These are phyloP conservation scores for Drosophila repletoides DNA, from an alignment of 1,140 invertebrate genomes.

Conservation along the genomic window DNA sequence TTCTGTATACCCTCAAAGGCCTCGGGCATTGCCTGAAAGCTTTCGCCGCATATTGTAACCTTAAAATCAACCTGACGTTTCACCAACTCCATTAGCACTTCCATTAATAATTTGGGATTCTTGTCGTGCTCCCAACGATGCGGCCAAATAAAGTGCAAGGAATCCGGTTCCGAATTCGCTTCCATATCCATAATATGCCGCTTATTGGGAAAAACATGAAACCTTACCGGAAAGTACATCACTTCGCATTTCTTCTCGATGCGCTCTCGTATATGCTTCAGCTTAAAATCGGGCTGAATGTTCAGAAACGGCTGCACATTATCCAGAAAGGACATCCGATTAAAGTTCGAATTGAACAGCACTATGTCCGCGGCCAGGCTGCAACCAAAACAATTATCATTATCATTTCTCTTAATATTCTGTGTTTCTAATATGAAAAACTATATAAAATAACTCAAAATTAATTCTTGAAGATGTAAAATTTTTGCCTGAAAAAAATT, in stretches of 20 bases:
- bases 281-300: constrained; percentile 86
- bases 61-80: constrained; percentile 84
- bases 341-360: constrained; percentile 89
- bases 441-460: too few relatives aligned
- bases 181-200: constrained; percentile 35
- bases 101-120: constrained; percentile 87
- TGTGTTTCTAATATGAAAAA: too few relatives aligned
- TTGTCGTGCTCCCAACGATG: constrained; percentile 93
- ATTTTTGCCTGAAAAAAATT: too few relatives aligned
- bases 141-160: constrained; percentile 88
- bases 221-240: constrained; percentile 86
- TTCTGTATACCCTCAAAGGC: constrained; percentile 84
- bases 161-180: constrained; percentile 42
- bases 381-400: too few relatives aligned
- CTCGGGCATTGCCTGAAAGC: constrained; percentile 82
- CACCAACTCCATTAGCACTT: constrained; percentile 84
- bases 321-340: constrained; percentile 86
- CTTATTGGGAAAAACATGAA: constrained; percentile 76
- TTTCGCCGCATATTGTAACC: constrained; percentile 84
- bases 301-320: constrained; percentile 87
- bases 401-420: too few relatives aligned
- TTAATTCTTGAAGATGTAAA: too few relatives aligned
- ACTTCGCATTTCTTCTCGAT: constrained; percentile 86
- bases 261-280: constrained; percentile 84
- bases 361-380: constrained; percentile 88